Base-by-base conservation (phyloP, 2,797 vertebrate species). In the Molossus alvarezi region DNA sequence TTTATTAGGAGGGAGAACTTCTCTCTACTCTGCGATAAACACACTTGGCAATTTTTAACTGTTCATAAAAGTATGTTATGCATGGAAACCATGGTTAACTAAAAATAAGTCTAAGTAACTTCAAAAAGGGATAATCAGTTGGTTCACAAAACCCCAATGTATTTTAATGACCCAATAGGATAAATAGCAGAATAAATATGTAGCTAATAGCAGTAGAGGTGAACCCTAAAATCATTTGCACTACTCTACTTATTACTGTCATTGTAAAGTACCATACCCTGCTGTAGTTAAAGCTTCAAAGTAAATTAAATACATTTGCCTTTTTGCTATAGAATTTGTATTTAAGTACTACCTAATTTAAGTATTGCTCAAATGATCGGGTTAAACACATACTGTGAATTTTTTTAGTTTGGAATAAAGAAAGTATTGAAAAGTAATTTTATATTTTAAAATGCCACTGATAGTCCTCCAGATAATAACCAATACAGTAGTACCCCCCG, bases 371-470 rank as follows among this genome's bases (percentile, higher is more conserved):
- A 60, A 13, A 51, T 73, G 37, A 85, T 73, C 20, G 33, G 23
- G 27, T 73, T 83, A 88, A 92, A 80, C 14, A 79, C 12, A 60
- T 53, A n/a, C 13, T 90, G n/a, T 53, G 51, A 6, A 2, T 37
- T 21, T n/a, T 75, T 60, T 67, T 67, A 58, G n/a, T 64, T 87
- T 81, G 41, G 55, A 79, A 57, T 55, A 81, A 84, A 17, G 13
- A 80, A 80, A 89, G 29, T 69, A 3, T 48, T 87, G 27, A 64
- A 58, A 90, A 18, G 23, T 64, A 80, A 29, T 77, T 87, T 90
- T 58, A 79, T 87, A 69, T 62, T 55, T 45, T 65, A 85, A 84
- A 86, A 73, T 85, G 12, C 73, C 21, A 53, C 58, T 81, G n/a
- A 81, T 69, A 55, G 9, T 88, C n/a, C 53, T 88, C 64, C 60